Evolutionary conservation across 2,113 vertebrate genomes (phyloP).

Genomic region (Maylandia zebra): DNA sequence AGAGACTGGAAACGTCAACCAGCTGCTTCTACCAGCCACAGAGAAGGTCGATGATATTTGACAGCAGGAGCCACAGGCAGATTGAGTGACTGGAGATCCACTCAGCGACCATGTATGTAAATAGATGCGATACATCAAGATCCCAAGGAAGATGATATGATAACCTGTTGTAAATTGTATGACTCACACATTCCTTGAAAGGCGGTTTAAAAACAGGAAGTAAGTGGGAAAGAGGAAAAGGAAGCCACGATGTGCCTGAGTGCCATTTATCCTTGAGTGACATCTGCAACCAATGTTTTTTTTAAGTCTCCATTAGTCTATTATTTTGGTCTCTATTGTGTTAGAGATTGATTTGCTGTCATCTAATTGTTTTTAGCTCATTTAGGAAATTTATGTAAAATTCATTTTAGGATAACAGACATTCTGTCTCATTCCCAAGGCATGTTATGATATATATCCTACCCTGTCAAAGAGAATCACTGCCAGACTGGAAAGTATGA

Average conservation of each 20-base stretch:
- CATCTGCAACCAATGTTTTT: neutral
- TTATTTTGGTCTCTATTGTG: neutral
- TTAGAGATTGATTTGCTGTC: neutral
- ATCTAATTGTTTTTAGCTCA: neutral
- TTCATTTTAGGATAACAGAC: neutral
- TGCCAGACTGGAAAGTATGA: neutral
- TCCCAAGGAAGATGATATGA: neutral
- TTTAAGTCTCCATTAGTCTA: neutral
- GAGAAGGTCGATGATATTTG: slow-evolving; percentile 93
- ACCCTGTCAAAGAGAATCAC: neutral
- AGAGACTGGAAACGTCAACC: slow-evolving; percentile 94
- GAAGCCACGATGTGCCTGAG: neutral
- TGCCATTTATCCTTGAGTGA: neutral
- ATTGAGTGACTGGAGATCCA: slow-evolving; percentile 75
- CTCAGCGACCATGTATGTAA: neutral
- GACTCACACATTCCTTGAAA: neutral
- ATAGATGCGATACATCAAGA: neutral
- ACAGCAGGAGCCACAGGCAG: slow-evolving; percentile 88
- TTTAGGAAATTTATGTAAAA: neutral
- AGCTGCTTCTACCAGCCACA: slow-evolving; percentile 99
- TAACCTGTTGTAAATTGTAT: neutral
- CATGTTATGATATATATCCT: accelerated
- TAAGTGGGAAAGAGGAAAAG: neutral
- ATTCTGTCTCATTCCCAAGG: neutral
- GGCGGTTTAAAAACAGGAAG: neutral